These are phyloP conservation scores for Drosophila pseudotakahashii DNA, from an alignment of 2,888 invertebrate species.

Conservation along the genomic window DNA sequence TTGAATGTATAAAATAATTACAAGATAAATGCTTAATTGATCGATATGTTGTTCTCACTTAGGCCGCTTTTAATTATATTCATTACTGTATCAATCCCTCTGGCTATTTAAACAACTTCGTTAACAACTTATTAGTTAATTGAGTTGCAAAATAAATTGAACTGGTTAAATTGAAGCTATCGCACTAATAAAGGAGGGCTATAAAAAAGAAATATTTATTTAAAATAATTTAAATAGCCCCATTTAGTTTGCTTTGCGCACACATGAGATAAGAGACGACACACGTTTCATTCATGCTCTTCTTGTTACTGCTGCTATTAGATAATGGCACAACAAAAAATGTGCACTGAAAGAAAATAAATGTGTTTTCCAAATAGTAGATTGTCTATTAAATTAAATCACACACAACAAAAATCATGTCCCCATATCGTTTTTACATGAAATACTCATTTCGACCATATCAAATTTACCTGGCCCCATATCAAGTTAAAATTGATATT, in stretches of 20 bases:
- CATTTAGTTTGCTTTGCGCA: slow-evolving; percentile 17
- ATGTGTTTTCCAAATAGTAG: no score
- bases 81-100: neutral
- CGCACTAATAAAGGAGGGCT: slow-evolving; percentile 3
- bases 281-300: slow-evolving; percentile 28
- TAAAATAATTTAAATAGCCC: slow-evolving; percentile 25
- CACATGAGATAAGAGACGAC: slow-evolving; percentile 18
- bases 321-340: slow-evolving; percentile 52
- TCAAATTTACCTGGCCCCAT: no score
- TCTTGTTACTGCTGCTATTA: slow-evolving; percentile 51
- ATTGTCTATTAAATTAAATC: no score
- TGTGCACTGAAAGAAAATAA: slow-evolving; percentile 3
- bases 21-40: neutral
- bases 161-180: neutral
- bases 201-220: slow-evolving; percentile 18
- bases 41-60: slow-evolving; percentile 3
- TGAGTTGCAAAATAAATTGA: slow-evolving; percentile 1
- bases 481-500: no score
- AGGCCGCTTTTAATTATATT: neutral
- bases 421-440: no score
- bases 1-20: slow-evolving; percentile 1
- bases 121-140: slow-evolving; percentile 7
- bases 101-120: neutral
- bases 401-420: no score
- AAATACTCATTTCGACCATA: no score